Evolutionary conservation across 2,888 invertebrate genomes (phyloP).

Genomic region (Lamproptera curius): DNA sequence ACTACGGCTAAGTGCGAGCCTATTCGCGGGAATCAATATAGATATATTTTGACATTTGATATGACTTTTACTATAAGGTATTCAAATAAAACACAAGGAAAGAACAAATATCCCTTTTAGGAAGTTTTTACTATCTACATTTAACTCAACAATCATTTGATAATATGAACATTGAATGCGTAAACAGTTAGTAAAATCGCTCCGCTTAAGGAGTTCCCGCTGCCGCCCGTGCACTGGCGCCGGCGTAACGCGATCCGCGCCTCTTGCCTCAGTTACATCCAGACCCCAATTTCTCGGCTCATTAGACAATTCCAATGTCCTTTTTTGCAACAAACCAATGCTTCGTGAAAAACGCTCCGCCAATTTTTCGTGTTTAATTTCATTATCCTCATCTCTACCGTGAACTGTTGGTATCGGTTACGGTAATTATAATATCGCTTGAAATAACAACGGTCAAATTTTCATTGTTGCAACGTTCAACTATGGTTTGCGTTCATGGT

Average conservation of each 20-base stretch:
- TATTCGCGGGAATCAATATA: too few species aligned
- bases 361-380: conserved; percentile 34
- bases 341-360: conserved; percentile 41
- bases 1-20: too few species aligned
- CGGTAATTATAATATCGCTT: conserved; percentile 45
- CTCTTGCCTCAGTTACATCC: conserved; percentile 44
- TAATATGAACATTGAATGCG: too few species aligned
- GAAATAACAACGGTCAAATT: conserved; percentile 3
- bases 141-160: too few species aligned
- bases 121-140: too few species aligned
- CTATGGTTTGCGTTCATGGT: conserved; percentile 4
- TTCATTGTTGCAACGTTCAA: neutral
- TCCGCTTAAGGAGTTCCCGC: neutral
- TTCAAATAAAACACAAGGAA: too few species aligned
- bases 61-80: too few species aligned
- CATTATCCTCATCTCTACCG: conserved; percentile 51
- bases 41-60: too few species aligned
- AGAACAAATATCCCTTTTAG: too few species aligned
- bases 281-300: conserved; percentile 73
- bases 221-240: conserved; percentile 25
- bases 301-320: conserved; percentile 61
- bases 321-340: conserved; percentile 59
- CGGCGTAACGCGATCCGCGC: conserved; percentile 49
- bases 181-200: too few species aligned
- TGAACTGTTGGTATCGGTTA: conserved; percentile 50